Percentiles rank a stretch among this genome's conserved stretches.
Conservation (phyloP, 1,140 invertebrate species). For the Triops cancriformis region DNA sequence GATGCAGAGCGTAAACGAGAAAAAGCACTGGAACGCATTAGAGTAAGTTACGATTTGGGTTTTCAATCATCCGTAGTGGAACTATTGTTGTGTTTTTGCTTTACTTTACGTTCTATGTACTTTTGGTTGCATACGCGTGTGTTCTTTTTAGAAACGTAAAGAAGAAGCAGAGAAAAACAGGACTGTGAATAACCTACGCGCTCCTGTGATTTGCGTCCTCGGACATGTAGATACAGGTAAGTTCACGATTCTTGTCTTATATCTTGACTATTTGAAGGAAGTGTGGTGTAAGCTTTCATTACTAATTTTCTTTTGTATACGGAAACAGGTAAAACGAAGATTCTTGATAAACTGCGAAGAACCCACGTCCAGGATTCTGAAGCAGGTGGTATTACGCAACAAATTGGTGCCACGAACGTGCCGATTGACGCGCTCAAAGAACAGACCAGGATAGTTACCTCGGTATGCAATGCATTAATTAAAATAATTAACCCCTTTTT, state of each 20-base stretch:
- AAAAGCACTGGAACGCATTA: constrained; percentile 56
- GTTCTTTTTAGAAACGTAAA: constrained; percentile 55
- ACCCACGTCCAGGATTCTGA: constrained; percentile 97
- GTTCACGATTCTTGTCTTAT: constrained; percentile 77
- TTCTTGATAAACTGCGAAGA: constrained; percentile 88
- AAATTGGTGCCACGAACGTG: constrained; percentile 99
- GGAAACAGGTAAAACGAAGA: constrained; percentile 80
- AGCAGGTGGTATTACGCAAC: constrained; percentile 98
- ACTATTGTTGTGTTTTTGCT: not conserved
- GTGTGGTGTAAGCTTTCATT: not conserved
- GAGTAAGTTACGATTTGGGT: constrained; percentile 37
- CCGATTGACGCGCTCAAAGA: constrained; percentile 92
- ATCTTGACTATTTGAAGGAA: not conserved
- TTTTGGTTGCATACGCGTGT: constrained; percentile 16
- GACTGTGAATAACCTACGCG: constrained; percentile 67
- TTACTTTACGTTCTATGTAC: not conserved
- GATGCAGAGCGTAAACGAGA: constrained; percentile 57
- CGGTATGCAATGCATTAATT: constrained; percentile 48
- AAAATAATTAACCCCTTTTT: constrained; percentile 11
- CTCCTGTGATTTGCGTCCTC: constrained; percentile 94
- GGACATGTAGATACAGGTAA: constrained; percentile 99
- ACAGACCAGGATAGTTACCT: constrained; percentile 85
- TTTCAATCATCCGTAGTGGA: not conserved
- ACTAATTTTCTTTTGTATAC: not conserved
- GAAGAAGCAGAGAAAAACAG: constrained; percentile 75